Conservation (phyloP, 2,113 vertebrate species). For the Hippocampus barbouri region DNA sequence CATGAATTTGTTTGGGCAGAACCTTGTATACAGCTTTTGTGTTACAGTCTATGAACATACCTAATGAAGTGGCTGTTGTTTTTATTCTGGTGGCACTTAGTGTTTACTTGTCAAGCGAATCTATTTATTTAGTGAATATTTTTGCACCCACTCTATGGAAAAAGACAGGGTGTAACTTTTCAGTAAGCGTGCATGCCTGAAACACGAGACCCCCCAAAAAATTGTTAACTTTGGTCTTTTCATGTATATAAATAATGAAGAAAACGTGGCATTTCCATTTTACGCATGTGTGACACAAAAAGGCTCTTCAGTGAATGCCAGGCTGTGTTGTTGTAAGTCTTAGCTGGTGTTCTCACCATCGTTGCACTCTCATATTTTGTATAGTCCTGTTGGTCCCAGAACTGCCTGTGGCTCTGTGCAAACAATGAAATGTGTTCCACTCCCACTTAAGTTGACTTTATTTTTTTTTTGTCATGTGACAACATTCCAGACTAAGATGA, state of each 20-base stretch:
- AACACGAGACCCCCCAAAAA: background rate
- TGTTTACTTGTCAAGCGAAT: background rate
- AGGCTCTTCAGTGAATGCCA: conserved; percentile 3
- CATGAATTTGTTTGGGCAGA: background rate
- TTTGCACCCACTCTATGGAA: background rate
- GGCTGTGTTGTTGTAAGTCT: background rate
- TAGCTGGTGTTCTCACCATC: conserved; percentile 1
- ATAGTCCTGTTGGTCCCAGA: background rate
- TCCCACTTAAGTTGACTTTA: background rate
- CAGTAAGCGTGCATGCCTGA: background rate
- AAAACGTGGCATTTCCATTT: background rate
- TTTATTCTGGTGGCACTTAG: background rate
- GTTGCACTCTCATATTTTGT: conserved; percentile 8
- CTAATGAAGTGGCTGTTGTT: background rate
- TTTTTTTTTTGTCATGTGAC: background rate
- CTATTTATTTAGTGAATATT: background rate
- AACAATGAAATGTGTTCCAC: conserved; percentile 7
- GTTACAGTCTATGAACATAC: background rate
- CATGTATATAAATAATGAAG: conserved; percentile 3
- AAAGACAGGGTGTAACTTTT: background rate
- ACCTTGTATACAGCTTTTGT: background rate
- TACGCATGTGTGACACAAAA: background rate
- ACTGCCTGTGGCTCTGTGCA: conserved; percentile 8
- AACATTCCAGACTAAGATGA: background rate
- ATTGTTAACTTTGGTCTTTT: background rate